phyloP scores from a whole-genome alignment of 2,888 invertebrate genomes.

The Orchesella flavescens region DNA sequence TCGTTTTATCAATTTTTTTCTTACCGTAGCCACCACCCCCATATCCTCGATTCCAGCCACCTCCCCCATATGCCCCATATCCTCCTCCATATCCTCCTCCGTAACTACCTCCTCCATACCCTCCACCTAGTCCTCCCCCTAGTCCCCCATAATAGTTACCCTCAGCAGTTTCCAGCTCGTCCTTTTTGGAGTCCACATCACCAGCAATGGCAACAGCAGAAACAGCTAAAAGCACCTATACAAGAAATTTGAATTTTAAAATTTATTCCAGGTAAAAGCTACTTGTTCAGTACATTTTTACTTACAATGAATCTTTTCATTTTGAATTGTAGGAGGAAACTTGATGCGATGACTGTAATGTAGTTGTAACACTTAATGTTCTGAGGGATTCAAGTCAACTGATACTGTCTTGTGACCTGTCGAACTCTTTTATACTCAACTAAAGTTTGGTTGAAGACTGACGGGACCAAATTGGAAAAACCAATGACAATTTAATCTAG shows the following conservation, averaged over 20 bases:
- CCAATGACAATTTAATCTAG: slow-evolving; percentile 10
- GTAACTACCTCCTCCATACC: slow-evolving; percentile 11
- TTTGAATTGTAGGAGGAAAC: slow-evolving; percentile 30
- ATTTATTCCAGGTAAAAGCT: not conserved
- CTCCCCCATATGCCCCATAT: not conserved
- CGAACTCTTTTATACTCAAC: slow-evolving; percentile 33
- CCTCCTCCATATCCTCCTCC: slow-evolving; percentile 54
- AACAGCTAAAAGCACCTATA: slow-evolving; percentile 11
- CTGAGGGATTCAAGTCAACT: not conserved
- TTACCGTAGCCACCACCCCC: slow-evolving; percentile 26
- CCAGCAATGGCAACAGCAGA: slow-evolving; percentile 50
- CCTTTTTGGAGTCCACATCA: slow-evolving; percentile 40
- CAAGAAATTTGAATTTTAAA: slow-evolving; percentile 1
- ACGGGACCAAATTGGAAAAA: slow-evolving; percentile 35
- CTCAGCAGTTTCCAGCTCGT: slow-evolving; percentile 59
- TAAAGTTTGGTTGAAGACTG: not conserved
- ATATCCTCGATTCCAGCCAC: not conserved
- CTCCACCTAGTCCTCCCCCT: slow-evolving; percentile 49
- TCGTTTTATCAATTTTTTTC: too few relatives aligned
- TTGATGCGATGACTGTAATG: not conserved
- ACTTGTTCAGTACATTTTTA: not conserved
- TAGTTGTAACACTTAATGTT: not conserved
- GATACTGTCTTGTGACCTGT: not conserved
- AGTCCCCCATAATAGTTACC: slow-evolving; percentile 64
- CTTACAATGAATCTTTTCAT: slow-evolving; percentile 53